These are phyloP conservation scores for Drosophila tristis DNA, from an alignment of 1,140 invertebrate species.

Conservation along the genomic window DNA sequence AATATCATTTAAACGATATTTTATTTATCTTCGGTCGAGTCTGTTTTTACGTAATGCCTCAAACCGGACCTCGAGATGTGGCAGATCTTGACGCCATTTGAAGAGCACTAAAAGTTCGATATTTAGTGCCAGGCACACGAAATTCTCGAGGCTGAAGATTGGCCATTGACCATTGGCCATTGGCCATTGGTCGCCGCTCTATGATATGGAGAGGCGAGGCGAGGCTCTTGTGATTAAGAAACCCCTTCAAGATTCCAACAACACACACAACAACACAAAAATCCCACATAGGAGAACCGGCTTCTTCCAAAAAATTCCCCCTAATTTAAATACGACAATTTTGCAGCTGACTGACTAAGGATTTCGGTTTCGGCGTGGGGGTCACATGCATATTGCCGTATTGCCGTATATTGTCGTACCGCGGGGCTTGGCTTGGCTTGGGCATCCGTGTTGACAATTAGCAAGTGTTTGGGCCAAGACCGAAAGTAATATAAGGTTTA, in stretches of 20 bases:
- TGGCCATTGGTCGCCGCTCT: constrained; percentile 15
- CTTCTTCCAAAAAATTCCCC: constrained; percentile 1
- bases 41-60: constrained; percentile 64
- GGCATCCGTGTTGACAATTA: constrained; percentile 64
- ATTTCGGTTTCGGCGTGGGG: background rate
- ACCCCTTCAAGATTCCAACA: constrained; percentile 13
- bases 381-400: constrained; percentile 6
- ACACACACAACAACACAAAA: constrained; percentile 6
- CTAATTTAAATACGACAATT: constrained; percentile 1
- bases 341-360: constrained; percentile 1
- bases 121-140: constrained; percentile 66
- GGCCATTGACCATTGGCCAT: constrained; percentile 12
- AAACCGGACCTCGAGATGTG: constrained; percentile 66
- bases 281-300: constrained; percentile 19
- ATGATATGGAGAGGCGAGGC: background rate
- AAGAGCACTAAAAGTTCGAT: constrained; percentile 51
- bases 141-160: constrained; percentile 45
- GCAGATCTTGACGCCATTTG: constrained; percentile 35
- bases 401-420: background rate
- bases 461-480: constrained; percentile 42
- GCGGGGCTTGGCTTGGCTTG: background rate
- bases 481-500: constrained; percentile 30
- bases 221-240: constrained; percentile 24
- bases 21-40: constrained; percentile 31
- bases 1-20: constrained; percentile 67